These are phyloP conservation scores for Pseudomyrmex concolor DNA, from an alignment of 1,140 invertebrate genomes.

Conservation along the genomic window DNA sequence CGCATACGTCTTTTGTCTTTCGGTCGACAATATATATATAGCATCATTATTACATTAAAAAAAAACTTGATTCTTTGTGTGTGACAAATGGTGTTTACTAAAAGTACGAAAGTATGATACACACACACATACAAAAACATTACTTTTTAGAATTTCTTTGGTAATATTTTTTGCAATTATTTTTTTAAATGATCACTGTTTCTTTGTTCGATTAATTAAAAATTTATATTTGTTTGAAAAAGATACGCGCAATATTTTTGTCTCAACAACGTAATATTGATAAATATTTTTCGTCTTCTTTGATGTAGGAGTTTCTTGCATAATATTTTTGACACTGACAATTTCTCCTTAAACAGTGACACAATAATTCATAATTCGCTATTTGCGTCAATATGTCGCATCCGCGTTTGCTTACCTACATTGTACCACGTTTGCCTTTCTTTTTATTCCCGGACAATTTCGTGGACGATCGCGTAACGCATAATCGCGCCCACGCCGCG, in stretches of 20 bases:
- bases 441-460: constrained; percentile 57
- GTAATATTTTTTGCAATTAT: too few relatives aligned
- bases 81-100: too few relatives aligned
- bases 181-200: too few relatives aligned
- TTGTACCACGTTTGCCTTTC: constrained; percentile 41
- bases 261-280: background rate
- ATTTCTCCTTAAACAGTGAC: background rate
- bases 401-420: background rate
- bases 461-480: constrained; percentile 47
- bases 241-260: background rate
- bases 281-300: background rate
- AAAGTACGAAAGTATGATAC: too few relatives aligned
- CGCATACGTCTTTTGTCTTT: constrained; percentile 14
- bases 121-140: too few relatives aligned
- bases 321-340: background rate
- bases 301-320: background rate
- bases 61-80: constrained; percentile 1
- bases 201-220: too few relatives aligned
- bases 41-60: background rate
- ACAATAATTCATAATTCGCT: constrained; percentile 7
- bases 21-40: background rate
- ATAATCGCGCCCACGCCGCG: constrained; percentile 47
- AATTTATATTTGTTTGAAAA: background rate
- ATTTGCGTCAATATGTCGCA: constrained; percentile 25
- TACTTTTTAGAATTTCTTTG: too few relatives aligned